Evolutionary conservation across 2,797 vertebrate species (phyloP).

Genomic region (Parauchenoglanis punctatus): DNA sequence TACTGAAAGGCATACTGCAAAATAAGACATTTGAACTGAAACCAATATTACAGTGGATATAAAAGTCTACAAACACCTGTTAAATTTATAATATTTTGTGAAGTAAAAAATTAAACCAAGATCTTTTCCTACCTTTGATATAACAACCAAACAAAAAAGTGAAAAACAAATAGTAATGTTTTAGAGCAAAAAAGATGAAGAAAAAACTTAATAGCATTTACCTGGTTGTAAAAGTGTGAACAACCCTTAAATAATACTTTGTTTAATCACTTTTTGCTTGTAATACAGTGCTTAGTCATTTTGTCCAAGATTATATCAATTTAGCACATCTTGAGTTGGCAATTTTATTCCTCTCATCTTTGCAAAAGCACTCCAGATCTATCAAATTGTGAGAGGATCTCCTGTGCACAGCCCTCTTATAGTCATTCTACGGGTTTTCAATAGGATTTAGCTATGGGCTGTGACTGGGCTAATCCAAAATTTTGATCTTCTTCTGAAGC

Average conservation of each 20-base stretch:
- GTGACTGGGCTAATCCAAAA: background rate
- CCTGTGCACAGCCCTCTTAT: background rate
- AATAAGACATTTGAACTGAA: background rate
- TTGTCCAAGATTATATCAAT: background rate
- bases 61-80: background rate
- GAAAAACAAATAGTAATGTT: background rate
- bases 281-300: background rate
- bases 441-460: background rate
- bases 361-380: too few relatives aligned
- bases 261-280: background rate
- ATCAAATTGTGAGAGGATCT: background rate
- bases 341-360: background rate
- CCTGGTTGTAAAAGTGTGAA: background rate
- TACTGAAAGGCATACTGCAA: too few relatives aligned
- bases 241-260: background rate
- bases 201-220: background rate
- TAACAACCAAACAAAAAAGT: background rate
- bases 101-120: background rate
- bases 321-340: background rate
- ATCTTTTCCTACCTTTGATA: background rate
- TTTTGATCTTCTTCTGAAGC: background rate
- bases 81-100: background rate
- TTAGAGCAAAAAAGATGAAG: background rate
- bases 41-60: background rate
- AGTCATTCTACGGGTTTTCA: background rate